Base-by-base conservation (phyloP, 2,888 invertebrate species). In the Oscheius sp. region DNA sequence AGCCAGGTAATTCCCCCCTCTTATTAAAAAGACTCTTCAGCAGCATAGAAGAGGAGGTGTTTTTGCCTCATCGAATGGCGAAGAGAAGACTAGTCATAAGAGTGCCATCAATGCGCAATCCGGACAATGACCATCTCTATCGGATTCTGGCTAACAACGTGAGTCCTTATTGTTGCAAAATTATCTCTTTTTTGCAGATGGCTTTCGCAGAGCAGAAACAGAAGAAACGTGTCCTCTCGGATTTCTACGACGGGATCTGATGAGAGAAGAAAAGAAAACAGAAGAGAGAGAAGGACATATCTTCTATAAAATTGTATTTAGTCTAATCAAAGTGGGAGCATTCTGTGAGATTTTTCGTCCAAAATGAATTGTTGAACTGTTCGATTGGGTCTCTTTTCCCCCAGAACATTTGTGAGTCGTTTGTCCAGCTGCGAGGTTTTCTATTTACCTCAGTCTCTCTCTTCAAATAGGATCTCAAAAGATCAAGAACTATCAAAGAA, bases 171-270 rank as follows among this genome's bases (percentile, higher is more conserved):
- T 20, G 1, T 10, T 15, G 29, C 1, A 27, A 6, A 3, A 25
- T 12, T 64, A 15, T 31, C 42, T 45, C 1, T 20, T 55, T n/a
- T n/a, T n/a, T 57, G 20, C 57, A 67, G 48, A 37, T 64, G 55
- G 57, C 55, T 23, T 67, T 67, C 45, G 55, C 33, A n/a, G 67
- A 67, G 27, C 67, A 57, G 37, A 67, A 67, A 55, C 67, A 67
- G 39, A 67, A 67, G 48, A 67, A 67, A 42, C n/a, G n/a, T n/a
- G n/a, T n/a, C n/a, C 57, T 67, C 17, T 29, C 39, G 15, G 50
- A 46, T 27, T 65, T 50, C 27, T 31, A 48, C 8, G 37, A 50
- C 25, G 46, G 46, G 17, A 42, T 61, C 17, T 45, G 45, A 42
- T 27, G 27, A 27, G 15, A 15, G n/a, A 6, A 10, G 10, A 29